Evolutionary conservation across 2,797 vertebrate species (phyloP).

Genomic region (Heteromormyrus szaboi): DNA sequence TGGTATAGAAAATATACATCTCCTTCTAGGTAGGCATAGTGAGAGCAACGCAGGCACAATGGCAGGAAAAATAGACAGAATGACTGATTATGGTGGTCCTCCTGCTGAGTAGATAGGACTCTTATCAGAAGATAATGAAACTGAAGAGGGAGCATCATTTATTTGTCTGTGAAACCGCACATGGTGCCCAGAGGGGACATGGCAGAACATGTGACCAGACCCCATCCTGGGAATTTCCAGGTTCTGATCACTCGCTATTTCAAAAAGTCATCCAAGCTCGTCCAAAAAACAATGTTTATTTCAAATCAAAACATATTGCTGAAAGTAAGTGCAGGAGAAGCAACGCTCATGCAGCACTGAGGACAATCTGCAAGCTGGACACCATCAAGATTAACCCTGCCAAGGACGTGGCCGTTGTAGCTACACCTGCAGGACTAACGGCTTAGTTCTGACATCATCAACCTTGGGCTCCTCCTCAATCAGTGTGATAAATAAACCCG

Average conservation of each 20-base stretch:
- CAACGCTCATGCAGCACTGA: background rate
- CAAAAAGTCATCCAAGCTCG: background rate
- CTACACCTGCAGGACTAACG: background rate
- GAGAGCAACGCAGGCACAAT: constrained; percentile 14
- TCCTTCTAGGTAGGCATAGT: background rate
- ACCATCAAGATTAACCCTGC: background rate
- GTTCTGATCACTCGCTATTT: constrained; percentile 1
- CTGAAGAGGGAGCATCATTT: constrained; percentile 47
- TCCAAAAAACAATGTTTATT: background rate
- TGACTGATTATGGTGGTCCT: constrained; percentile 57
- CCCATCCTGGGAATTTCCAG: background rate
- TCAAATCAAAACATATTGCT: background rate
- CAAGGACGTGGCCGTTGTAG: background rate
- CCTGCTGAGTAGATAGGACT: constrained; percentile 46
- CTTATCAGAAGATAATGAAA: constrained; percentile 54
- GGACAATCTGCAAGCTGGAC: background rate
- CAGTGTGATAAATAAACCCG: constrained; percentile 17
- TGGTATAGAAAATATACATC: background rate
- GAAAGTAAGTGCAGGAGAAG: background rate
- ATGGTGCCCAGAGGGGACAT: constrained; percentile 20
- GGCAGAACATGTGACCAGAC: background rate
- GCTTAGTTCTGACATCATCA: constrained; percentile 13
- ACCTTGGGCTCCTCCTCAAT: background rate
- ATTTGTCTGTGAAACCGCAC: constrained; percentile 42
- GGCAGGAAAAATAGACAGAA: constrained; percentile 52